These are phyloP conservation scores for Tinamus major DNA, from an alignment of 2,797 vertebrate species.

Conservation along the genomic window DNA sequence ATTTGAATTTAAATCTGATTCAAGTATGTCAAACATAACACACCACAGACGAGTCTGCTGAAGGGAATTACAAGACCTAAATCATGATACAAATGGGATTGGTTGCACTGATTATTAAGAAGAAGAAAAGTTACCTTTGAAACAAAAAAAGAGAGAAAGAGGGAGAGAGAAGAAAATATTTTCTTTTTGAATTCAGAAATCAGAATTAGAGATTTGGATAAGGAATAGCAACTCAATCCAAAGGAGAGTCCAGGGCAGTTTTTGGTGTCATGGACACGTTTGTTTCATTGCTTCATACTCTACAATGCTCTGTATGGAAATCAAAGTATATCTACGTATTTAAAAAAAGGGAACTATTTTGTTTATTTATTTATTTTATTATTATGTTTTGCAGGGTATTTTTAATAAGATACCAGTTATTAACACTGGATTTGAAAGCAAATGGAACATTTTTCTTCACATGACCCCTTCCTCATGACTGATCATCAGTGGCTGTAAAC, in stretches of 20 bases:
- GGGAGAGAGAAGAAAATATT: neutral
- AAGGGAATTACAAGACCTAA: neutral
- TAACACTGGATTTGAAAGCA: neutral
- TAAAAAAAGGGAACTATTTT: too few relatives aligned
- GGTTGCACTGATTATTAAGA: neutral
- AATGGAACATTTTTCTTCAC: neutral
- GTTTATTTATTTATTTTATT: neutral
- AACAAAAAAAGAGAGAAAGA: neutral
- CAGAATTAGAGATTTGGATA: neutral
- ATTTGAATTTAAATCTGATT: neutral
- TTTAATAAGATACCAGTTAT: neutral
- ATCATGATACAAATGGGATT: neutral
- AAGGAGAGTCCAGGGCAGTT: neutral
- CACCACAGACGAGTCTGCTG: neutral
- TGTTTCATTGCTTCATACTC: neutral
- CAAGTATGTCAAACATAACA: neutral
- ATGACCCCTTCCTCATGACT: neutral
- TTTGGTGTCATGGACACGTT: neutral
- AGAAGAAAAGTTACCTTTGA: neutral
- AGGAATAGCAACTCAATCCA: neutral
- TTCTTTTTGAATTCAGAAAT: neutral
- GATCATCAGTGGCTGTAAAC: neutral
- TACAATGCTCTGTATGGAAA: neutral
- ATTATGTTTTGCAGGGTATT: neutral
- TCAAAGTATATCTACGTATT: neutral